Conservation (phyloP, 2,888 invertebrate genomes). For the Eledone cirrhosa region DNA sequence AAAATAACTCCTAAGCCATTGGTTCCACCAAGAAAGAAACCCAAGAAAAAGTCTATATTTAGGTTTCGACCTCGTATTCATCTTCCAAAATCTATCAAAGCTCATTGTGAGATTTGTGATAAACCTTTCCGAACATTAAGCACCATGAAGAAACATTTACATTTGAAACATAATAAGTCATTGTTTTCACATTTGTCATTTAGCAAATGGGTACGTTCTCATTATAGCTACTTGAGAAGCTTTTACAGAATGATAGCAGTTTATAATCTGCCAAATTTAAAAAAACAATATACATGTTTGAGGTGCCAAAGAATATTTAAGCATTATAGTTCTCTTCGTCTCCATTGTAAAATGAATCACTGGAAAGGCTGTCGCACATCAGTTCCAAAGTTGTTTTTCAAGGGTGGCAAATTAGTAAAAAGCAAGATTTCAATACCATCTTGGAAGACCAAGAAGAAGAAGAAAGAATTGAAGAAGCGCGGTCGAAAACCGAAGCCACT, state of each 20-base stretch:
- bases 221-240: constrained; percentile 13
- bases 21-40: not conserved
- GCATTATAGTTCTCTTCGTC: constrained; percentile 23
- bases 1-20: not conserved
- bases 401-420: constrained; percentile 9
- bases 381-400: not conserved
- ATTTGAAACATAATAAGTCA: constrained; percentile 2
- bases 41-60: constrained; percentile 1
- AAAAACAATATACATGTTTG: constrained; percentile 22
- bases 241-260: constrained; percentile 22
- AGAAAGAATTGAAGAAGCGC: constrained; percentile 19
- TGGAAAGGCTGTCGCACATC: not conserved
- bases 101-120: constrained; percentile 24
- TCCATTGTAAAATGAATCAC: constrained; percentile 18
- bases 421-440: constrained; percentile 4
- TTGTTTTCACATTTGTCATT: not conserved
- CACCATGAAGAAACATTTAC: constrained; percentile 25
- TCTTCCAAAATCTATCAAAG: constrained; percentile 15
- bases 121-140: constrained; percentile 22
- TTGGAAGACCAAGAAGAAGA: not conserved
- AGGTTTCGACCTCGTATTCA: not conserved
- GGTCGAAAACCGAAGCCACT: constrained; percentile 25
- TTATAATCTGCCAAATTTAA: constrained; percentile 9
- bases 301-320: constrained; percentile 27
- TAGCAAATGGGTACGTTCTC: constrained; percentile 1